These are phyloP conservation scores for Ophioderma brevispina DNA, from an alignment of 35 echinoderm and acorn worm genomes.

Conservation along the genomic window DNA sequence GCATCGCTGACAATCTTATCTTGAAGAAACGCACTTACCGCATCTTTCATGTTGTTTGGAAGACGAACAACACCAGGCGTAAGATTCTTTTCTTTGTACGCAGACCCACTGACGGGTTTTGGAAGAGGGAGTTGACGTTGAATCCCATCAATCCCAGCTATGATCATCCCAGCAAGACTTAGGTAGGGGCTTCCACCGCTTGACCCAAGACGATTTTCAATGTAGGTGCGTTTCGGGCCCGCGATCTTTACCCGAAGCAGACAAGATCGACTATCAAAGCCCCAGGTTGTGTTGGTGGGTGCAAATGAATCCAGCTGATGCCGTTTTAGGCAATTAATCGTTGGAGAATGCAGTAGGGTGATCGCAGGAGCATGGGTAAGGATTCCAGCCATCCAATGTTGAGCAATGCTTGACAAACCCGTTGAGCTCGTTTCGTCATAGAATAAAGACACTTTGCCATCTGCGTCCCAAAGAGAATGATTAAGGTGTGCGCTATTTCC, in stretches of 20 bases:
- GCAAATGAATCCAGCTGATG: constrained; percentile 27
- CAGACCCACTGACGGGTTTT: constrained; percentile 19
- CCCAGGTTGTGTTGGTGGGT: constrained; percentile 54
- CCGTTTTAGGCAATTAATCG: constrained; percentile 55
- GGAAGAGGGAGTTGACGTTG: constrained; percentile 7
- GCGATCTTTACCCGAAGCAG: constrained; percentile 43
- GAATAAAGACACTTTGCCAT: constrained; percentile 55
- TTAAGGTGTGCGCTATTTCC: constrained; percentile 42
- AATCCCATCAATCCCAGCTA: no score
- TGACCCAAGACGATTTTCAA: constrained; percentile 28
- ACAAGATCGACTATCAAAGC: constrained; percentile 53
- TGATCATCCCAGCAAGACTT: constrained; percentile 20
- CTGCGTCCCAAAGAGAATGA: constrained; percentile 71
- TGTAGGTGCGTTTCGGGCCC: constrained; percentile 22
- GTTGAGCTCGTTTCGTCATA: constrained; percentile 53
- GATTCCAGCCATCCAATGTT: no score
- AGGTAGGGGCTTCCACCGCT: constrained; percentile 31
- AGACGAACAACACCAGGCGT: not conserved
- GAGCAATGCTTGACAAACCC: constrained; percentile 36
- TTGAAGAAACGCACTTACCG: not conserved
- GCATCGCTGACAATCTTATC: constrained; percentile 11
- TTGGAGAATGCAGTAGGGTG: constrained; percentile 45
- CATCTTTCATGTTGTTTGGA: constrained; percentile 33
- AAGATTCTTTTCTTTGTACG: constrained; percentile 6
- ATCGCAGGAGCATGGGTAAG: constrained; percentile 53